A percentile compares a stretch with the other conserved stretches of the same genome.
phyloP scores from a whole-genome alignment of 2,888 invertebrate species.

The Pachliopta kotzebuea region DNA sequence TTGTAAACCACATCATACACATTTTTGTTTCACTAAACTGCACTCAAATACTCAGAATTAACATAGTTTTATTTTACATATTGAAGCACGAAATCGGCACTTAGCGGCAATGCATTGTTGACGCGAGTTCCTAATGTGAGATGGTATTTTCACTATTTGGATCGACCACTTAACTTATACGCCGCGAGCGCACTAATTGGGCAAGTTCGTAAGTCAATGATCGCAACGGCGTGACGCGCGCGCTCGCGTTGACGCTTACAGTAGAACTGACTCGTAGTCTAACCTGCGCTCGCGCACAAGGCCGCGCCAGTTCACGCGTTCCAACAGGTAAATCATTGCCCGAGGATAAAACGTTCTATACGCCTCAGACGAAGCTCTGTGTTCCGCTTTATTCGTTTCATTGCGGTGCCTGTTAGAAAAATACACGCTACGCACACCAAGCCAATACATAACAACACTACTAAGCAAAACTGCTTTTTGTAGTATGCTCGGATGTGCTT shows the following conservation, averaged over 20 bases:
- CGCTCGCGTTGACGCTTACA: slow-evolving; percentile 72
- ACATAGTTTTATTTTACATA: slow-evolving; percentile 69
- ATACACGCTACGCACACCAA: slow-evolving; percentile 67
- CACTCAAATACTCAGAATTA: slow-evolving; percentile 53
- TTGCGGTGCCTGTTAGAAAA: slow-evolving; percentile 72
- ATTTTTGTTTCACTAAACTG: slow-evolving; percentile 64
- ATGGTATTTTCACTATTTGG: slow-evolving; percentile 63
- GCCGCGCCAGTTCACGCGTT: slow-evolving; percentile 81
- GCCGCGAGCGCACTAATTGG: slow-evolving; percentile 78
- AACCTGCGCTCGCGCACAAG: slow-evolving; percentile 82
- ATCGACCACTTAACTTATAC: slow-evolving; percentile 78
- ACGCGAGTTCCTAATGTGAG: slow-evolving; percentile 30
- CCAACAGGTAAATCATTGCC: slow-evolving; percentile 79
- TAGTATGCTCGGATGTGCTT: slow-evolving; percentile 62
- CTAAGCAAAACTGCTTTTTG: slow-evolving; percentile 75
- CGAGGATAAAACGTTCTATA: slow-evolving; percentile 58
- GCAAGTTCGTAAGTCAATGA: slow-evolving; percentile 66
- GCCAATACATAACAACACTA: slow-evolving; percentile 52
- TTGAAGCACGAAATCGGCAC: slow-evolving; percentile 63
- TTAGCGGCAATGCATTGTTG: slow-evolving; percentile 51
- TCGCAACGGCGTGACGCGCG: slow-evolving; percentile 63
- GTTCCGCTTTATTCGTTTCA: slow-evolving; percentile 56
- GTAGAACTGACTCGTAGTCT: slow-evolving; percentile 74
- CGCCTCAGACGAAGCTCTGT: slow-evolving; percentile 52
- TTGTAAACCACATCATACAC: slow-evolving; percentile 66